Base-by-base conservation (phyloP, 1,140 invertebrate species). In the Microplitis mediator region DNA sequence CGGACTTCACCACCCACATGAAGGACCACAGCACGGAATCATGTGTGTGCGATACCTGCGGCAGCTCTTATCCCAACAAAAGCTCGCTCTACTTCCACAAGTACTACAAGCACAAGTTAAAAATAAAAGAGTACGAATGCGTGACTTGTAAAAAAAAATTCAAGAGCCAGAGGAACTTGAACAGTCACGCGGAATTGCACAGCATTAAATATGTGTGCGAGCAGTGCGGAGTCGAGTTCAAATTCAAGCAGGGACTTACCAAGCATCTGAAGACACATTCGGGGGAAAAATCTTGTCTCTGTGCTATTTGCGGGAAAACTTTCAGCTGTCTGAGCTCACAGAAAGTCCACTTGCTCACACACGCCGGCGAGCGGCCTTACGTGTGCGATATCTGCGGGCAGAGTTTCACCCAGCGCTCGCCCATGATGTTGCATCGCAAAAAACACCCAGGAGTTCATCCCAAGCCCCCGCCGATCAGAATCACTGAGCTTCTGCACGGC, bases 251-350 rank as follows among this genome's bases (percentile, higher is more conserved):
- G 70, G 89, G 91, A 9, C 84, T 93, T 11, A 89, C 87, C 54
- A 89, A 88, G 0, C 90, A 92, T 72, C 85, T 89, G 77, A 85
- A 89, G 32, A 90, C 89, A 2, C 93, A 94, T 75, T 91, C 90
- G 0, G 89, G 89, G 69, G 91, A 92, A 75, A 91, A 92, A 75
- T 91, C 92, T 0, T 93, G 91, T 78, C 76, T 89, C 3, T 92
- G 91, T 77, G 82, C 86, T 3, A 78, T 88, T 6, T 92, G 91
- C 73, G 89, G 89, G 4, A 91, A 90, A 77, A 87, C 86, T 0
- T 93, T 92, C 75, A 87, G 84, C 0, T 85, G 85, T 66, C 77
- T 84, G 4, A 87, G 84, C 76, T 85, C 80, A 1, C 81, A 88
- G 62, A 86, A 85, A 52, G 81, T 86, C 16, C 88, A 89, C 69